Conservation (phyloP, 2,113 vertebrate species). For the Thinocorus orbignyianus region DNA sequence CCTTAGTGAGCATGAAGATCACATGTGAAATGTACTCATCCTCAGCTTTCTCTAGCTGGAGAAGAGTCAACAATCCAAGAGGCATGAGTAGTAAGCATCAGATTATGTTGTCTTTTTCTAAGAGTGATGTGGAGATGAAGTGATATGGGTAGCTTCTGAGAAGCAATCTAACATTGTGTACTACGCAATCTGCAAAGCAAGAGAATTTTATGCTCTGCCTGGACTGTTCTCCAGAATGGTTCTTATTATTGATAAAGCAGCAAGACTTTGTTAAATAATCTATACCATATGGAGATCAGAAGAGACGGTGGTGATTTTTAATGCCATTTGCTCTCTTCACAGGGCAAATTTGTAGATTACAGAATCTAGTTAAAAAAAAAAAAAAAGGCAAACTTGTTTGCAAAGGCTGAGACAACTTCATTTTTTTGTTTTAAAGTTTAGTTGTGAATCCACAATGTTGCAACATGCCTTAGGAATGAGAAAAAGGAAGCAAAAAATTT, state of each 20-base stretch:
- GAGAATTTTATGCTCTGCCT: not conserved
- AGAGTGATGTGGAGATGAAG: not conserved
- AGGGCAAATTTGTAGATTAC: not conserved
- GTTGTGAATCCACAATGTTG: not conserved
- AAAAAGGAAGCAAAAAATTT: not conserved
- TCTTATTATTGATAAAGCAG: conserved; percentile 29
- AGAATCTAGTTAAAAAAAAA: not conserved
- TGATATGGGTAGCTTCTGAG: not conserved
- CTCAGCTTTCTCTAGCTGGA: conserved; percentile 19
- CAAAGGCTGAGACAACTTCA: not conserved
- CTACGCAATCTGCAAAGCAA: not conserved
- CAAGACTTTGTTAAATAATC: conserved; percentile 1
- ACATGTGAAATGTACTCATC: not conserved
- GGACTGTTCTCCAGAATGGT: not conserved
- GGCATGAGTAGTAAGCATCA: not conserved
- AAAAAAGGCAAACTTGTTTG: not conserved
- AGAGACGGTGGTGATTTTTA: conserved; percentile 12
- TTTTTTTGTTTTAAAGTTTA: not conserved
- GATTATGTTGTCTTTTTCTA: not conserved
- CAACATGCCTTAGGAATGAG: not conserved
- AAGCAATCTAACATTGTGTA: not conserved
- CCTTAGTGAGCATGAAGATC: conserved; percentile 20
- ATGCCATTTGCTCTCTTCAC: conserved; percentile 34
- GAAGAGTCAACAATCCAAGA: not conserved
- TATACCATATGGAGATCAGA: not conserved